Evolutionary conservation across 2,888 invertebrate species (phyloP), one percentile per base, ranked within the genome.

Genomic region (Lithophane socia): DNA sequence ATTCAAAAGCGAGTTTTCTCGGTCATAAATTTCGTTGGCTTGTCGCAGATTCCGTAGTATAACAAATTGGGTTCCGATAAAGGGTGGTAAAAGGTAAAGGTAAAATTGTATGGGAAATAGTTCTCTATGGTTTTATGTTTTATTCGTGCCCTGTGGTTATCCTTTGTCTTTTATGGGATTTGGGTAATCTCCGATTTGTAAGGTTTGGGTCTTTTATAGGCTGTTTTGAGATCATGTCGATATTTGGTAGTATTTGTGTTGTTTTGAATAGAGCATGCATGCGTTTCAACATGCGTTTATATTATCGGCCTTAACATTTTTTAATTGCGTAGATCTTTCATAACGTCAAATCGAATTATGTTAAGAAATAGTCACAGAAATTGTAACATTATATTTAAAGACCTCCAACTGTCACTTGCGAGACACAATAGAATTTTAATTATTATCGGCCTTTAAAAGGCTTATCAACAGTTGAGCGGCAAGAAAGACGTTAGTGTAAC

Each of bases 1-100:
- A 83, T 86, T 83, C 68, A 60, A 82, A 84, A 83, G 65, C 73
- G 77, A 79, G 58, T 82, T 85, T 79, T 71, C 80, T n/a, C 68
- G 75, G 86, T 86, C 73, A 87, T 87, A 87, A 85, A 87, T 87
- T 86, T 69, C 75, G 61, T 71, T 29, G 37, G 65, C 73, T 72
- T 85, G 75, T 82, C 84, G 66, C 64, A 79, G 86, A 80, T 84
- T 86, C 65, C 67, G 61, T 77, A 10, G 72, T 82, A 86, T 83
- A 83, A 87, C 75, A 84, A 87, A 86, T 84, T 84, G 86, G 68
- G 66, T 80, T 52, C 63, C 81, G 88, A 87, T 87, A 86, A 86
- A 85, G 64, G 66, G 72, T 85, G 73, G 49, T 18, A 52, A 75
- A 82, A 73, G 61, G 66, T 68, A 61, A 49, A 77, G 58, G 80